phyloP scores from a whole-genome alignment of 1,140 invertebrate genomes.

The Pogonus chalceus region DNA sequence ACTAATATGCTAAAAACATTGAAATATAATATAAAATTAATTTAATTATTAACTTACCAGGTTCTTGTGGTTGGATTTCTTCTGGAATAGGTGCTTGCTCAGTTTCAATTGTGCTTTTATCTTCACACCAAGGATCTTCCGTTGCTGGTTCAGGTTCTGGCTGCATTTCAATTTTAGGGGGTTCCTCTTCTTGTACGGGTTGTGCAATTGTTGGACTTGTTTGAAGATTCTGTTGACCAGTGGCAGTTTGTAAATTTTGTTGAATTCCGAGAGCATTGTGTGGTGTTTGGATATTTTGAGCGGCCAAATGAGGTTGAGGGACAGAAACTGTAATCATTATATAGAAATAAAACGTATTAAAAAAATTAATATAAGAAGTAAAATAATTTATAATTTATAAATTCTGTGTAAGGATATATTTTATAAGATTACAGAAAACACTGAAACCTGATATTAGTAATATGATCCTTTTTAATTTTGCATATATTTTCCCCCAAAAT shows the following conservation, averaged over 20 bases:
- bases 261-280: not conserved
- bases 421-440: not conserved
- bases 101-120: constrained; percentile 30
- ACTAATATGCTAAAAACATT: not conserved
- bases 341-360: not conserved
- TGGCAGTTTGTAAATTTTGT: constrained; percentile 23
- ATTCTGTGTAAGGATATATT: not conserved
- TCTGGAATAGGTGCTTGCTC: constrained; percentile 13
- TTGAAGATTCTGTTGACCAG: constrained; percentile 25
- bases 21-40: not conserved
- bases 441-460: not conserved
- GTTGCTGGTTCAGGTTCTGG: constrained; percentile 28
- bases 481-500: not conserved
- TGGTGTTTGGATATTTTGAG: not conserved
- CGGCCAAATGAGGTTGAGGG: not conserved
- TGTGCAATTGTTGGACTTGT: constrained; percentile 24
- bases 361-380: not conserved
- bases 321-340: no score
- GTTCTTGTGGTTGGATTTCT: constrained; percentile 13
- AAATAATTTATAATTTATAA: not conserved
- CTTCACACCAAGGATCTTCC: constrained; percentile 24
- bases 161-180: constrained; percentile 25
- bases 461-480: not conserved
- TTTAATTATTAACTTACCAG: not conserved
- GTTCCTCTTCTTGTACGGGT: constrained; percentile 31